Evolutionary conservation across 1,140 invertebrate genomes (phyloP).

Genomic region (Cecropterus lyciades): DNA sequence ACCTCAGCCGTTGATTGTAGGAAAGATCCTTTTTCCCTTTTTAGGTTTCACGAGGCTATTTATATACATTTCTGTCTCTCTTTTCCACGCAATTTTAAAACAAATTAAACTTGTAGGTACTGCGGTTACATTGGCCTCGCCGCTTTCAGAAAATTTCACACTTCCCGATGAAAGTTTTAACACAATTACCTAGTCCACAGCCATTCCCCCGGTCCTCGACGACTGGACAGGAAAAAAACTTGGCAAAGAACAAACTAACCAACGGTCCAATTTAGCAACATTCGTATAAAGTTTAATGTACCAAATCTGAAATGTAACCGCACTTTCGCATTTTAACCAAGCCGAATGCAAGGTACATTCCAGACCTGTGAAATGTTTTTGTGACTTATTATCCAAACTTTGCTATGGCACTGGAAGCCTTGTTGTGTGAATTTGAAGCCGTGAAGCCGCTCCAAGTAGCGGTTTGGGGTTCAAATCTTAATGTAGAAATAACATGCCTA

Average conservation of each 20-base stretch:
- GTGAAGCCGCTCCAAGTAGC: too few relatives aligned
- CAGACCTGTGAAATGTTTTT: conserved; percentile 39
- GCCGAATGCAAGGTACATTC: conserved; percentile 40
- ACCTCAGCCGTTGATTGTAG: background rate
- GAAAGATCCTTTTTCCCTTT: background rate
- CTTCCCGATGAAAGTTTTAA: conserved; percentile 81
- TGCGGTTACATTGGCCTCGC: conserved; percentile 59
- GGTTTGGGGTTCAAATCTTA: too few relatives aligned
- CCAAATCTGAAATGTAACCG: conserved; percentile 73
- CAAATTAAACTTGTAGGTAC: conserved; percentile 75
- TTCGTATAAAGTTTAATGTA: conserved; percentile 81
- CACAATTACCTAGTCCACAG: conserved; percentile 76
- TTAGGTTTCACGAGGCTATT: conserved; percentile 5
- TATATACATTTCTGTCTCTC: conserved; percentile 24
- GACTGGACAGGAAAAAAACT: conserved; percentile 77
- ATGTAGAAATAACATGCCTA: too few relatives aligned
- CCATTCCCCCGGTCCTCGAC: conserved; percentile 65
- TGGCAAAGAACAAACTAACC: conserved; percentile 81
- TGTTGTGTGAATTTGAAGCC: too few relatives aligned
- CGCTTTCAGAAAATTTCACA: conserved; percentile 74
- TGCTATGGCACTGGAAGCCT: background rate
- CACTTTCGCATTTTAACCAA: conserved; percentile 67
- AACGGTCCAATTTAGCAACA: conserved; percentile 76
- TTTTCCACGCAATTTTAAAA: conserved; percentile 59
- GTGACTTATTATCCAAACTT: conserved; percentile 35